phyloP scores from a whole-genome alignment of 1,140 invertebrate genomes.

The Heliothis virescens region DNA sequence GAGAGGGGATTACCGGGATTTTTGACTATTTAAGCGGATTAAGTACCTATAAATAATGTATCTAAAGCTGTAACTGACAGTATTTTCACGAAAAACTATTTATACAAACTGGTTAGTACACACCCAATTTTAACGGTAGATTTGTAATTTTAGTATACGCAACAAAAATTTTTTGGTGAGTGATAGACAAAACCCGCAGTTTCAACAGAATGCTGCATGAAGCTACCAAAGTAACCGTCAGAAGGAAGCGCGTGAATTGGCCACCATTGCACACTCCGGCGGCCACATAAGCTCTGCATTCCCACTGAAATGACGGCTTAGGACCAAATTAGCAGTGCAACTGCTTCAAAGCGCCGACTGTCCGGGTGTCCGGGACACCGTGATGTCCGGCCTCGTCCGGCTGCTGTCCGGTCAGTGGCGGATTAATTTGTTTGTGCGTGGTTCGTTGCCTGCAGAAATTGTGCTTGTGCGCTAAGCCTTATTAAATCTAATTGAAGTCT shows the following conservation, averaged over 20 bases:
- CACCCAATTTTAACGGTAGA: background rate
- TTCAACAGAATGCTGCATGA: background rate
- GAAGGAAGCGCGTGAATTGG: slow-evolving; percentile 1
- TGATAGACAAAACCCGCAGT: background rate
- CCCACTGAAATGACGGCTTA: slow-evolving; percentile 27
- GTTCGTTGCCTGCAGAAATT: slow-evolving; percentile 28
- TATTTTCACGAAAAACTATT: no score
- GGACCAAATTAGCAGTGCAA: slow-evolving; percentile 34
- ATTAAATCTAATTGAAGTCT: slow-evolving; percentile 26
- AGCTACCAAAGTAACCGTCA: background rate
- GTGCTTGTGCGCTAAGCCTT: slow-evolving; percentile 36
- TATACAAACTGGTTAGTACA: no score
- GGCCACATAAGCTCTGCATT: slow-evolving; percentile 28
- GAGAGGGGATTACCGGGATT: background rate
- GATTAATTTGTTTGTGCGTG: slow-evolving; percentile 40
- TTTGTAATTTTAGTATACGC: background rate
- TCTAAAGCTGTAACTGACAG: no score
- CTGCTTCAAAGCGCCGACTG: slow-evolving; percentile 28
- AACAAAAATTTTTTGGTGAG: background rate
- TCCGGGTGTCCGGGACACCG: slow-evolving; percentile 1
- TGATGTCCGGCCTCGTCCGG: slow-evolving; percentile 18
- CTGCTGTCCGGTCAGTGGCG: background rate
- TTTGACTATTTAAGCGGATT: background rate
- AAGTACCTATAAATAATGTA: no score
- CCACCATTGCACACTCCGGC: background rate